Percentiles rank a stretch among this genome's conserved stretches.
Evolutionary conservation across 35 echinoderm and acorn worm species (phyloP).

Genomic region (Chiridota heheva): DNA sequence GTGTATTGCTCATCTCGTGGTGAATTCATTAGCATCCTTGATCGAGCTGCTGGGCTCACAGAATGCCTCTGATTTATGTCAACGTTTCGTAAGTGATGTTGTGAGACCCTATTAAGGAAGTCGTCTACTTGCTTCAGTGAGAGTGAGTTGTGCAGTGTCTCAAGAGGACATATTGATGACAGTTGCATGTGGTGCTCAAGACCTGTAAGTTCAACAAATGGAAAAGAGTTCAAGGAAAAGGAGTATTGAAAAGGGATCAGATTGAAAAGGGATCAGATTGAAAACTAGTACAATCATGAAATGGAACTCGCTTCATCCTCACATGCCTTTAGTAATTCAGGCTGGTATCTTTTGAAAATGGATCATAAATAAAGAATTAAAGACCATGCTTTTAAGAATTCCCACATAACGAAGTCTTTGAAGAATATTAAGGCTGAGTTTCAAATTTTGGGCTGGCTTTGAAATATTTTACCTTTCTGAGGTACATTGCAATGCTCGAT

Average conservation of each 20-base stretch:
- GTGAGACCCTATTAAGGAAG: constrained; percentile 74
- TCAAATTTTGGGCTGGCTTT: too few relatives aligned
- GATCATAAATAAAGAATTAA: too few relatives aligned
- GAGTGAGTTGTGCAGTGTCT: constrained; percentile 91
- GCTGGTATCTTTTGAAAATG: too few relatives aligned
- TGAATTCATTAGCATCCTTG: background rate
- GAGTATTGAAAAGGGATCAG: too few relatives aligned
- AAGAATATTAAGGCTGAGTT: too few relatives aligned
- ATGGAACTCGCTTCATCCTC: too few relatives aligned
- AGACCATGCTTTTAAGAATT: too few relatives aligned
- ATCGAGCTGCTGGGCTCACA: constrained; percentile 1
- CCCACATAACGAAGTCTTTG: too few relatives aligned
- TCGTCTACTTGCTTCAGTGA: constrained; percentile 91
- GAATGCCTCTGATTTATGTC: background rate
- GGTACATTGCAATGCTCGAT: too few relatives aligned
- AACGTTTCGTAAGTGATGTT: constrained; percentile 32
- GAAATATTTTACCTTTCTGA: too few relatives aligned
- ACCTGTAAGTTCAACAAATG: constrained; percentile 31
- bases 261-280: background rate
- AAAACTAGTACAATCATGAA: too few relatives aligned
- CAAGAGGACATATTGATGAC: constrained; percentile 82
- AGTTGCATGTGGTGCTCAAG: constrained; percentile 87
- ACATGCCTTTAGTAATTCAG: too few relatives aligned
- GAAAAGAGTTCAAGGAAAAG: background rate
- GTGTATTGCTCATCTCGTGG: constrained; percentile 32